Base-by-base conservation (phyloP, 2,113 vertebrate species). In the Pogona vitticeps region DNA sequence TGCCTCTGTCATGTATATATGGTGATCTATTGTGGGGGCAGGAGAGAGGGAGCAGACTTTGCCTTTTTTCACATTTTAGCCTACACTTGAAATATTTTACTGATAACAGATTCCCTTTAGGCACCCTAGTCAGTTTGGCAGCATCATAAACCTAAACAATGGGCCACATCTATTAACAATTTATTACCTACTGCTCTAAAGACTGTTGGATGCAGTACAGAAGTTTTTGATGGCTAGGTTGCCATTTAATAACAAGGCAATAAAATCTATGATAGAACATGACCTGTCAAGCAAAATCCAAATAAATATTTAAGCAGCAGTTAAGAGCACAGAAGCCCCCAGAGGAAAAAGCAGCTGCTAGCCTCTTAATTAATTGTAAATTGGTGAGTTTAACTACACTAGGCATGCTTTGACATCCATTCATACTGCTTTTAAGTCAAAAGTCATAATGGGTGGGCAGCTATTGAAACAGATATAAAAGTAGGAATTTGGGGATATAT, bases 171-270 rank as follows among this genome's bases (percentile, higher is more conserved):
- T 85, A 78, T 92, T 88, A 93, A 86, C 83, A 92, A 91, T 83
- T 94, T 88, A 84, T 90, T 0, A 78, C 82, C 83, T 90, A 2
- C 40, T 89, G 52, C 42, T 70, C 79, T 78, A n/a, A 87, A 94
- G 76, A 80, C 40, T 56, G 76, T 81, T 33, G 36, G 31, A 70
- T 81, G 26, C 70, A 59, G 3, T 46, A 52, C 36, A 91, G 88
- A 93, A 91, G 31, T 83, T 31, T 86, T 91, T 93, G 84, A 90
- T 72, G 78, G 26, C 33, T 88, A 86, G 90, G 82, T 59, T 83
- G 76, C 80, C 94, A 88, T 94, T 94, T 94, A 94, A 93, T 89
- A 93, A 90, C 46, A 8, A 88, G 84, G 82, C 90, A 86, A 90
- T 89, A 92, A 94, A 92, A 92, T 38, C 46, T 90, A 61, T 84